phyloP scores from a whole-genome alignment of 1,140 invertebrate species.

The Papilio polytes region DNA sequence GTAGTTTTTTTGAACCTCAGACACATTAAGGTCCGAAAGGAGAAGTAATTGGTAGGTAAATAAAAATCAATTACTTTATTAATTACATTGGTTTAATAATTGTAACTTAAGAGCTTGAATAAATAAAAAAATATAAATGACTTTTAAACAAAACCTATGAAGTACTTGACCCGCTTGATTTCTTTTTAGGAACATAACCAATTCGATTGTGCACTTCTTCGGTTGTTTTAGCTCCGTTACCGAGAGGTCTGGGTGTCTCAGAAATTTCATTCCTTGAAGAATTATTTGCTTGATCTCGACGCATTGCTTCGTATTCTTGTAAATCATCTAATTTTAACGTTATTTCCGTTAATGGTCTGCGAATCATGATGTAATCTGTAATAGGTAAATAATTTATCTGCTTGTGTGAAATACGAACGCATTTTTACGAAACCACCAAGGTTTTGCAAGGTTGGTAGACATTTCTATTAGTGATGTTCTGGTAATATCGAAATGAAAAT shows the following conservation, averaged over 20 bases:
- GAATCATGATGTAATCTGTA: constrained; percentile 86
- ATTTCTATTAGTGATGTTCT: constrained; percentile 2
- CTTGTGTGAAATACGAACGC: constrained; percentile 7
- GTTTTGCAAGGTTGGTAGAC: constrained; percentile 21
- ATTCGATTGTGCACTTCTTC: constrained; percentile 88
- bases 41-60: background rate
- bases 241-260: constrained; percentile 80
- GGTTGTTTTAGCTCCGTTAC: constrained; percentile 81
- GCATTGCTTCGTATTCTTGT: constrained; percentile 87
- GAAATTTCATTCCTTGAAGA: constrained; percentile 82
- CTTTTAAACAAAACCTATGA: constrained; percentile 44
- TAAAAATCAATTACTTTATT: background rate
- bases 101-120: background rate
- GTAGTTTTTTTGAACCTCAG: too few species aligned
- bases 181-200: constrained; percentile 84
- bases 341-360: constrained; percentile 90
- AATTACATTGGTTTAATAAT: background rate
- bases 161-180: constrained; percentile 65
- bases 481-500: background rate
- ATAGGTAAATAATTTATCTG: constrained; percentile 41
- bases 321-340: constrained; percentile 91
- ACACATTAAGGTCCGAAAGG: too few species aligned
- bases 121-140: background rate
- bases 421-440: background rate
- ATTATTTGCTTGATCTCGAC: constrained; percentile 76